phyloP scores from a whole-genome alignment of 2,113 vertebrate genomes.

The Sminthopsis crassicaudata region DNA sequence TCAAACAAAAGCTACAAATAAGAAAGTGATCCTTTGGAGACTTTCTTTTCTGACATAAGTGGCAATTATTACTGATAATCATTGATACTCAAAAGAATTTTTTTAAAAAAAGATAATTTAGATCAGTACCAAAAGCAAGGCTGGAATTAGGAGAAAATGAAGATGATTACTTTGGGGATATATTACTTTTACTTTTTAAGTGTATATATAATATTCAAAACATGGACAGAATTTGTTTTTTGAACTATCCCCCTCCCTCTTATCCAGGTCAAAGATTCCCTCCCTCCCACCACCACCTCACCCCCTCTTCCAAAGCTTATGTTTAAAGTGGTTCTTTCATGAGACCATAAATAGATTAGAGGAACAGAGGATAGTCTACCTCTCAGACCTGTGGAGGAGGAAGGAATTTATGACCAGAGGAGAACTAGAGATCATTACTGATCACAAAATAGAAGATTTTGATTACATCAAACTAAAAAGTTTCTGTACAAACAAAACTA shows the following conservation, averaged over 20 bases:
- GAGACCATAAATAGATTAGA: no score
- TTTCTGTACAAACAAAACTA: no score
- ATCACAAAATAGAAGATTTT: no score
- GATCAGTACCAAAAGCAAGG: background rate
- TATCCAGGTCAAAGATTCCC: background rate
- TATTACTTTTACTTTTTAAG: background rate
- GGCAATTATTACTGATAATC: background rate
- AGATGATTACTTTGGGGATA: background rate
- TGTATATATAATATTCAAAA: background rate
- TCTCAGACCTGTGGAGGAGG: no score
- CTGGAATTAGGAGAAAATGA: background rate
- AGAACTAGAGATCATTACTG: no score
- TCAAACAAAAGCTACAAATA: conserved; percentile 64
- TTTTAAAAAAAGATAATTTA: background rate
- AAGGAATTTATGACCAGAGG: no score
- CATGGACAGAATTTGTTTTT: background rate
- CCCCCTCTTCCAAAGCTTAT: background rate
- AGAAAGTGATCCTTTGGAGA: conserved; percentile 72
- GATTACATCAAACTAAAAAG: no score
- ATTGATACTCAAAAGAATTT: background rate
- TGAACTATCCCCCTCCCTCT: background rate
- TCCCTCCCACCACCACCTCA: no score
- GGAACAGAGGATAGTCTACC: no score
- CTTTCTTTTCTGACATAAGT: conserved; percentile 27
- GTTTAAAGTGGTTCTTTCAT: background rate